Conservation (phyloP, 2,797 vertebrate genomes). For the Enteromius treurensis region DNA sequence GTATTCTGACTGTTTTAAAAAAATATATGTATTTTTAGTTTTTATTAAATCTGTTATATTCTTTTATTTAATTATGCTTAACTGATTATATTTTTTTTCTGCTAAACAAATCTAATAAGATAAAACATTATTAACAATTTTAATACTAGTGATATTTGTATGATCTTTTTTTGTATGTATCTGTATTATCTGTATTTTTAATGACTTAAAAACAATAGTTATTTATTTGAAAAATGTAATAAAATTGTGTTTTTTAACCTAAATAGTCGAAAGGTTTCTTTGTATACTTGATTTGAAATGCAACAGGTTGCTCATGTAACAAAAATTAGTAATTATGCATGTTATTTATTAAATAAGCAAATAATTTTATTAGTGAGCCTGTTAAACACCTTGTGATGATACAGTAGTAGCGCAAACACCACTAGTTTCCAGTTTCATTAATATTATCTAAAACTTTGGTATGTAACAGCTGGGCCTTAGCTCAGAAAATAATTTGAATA, state of each 20-base stretch:
- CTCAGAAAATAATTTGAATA: neutral
- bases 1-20: neutral
- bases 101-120: neutral
- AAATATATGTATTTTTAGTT: neutral
- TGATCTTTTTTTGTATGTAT: neutral
- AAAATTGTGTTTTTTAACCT: neutral
- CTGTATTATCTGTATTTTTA: neutral
- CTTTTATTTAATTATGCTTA: neutral
- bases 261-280: neutral
- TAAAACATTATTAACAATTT: no score
- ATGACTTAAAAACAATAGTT: neutral
- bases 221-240: neutral
- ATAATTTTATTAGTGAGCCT: neutral
- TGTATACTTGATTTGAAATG: neutral
- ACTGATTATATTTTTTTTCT: neutral
- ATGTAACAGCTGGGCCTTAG: neutral
- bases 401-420: neutral
- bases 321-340: neutral
- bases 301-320: neutral
- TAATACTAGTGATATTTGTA: neutral
- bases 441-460: neutral
- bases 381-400: neutral
- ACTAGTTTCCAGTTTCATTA: slow-evolving; percentile 11
- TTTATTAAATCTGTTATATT: neutral
- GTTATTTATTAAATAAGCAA: neutral